phyloP scores from a whole-genome alignment of 2,113 vertebrate genomes.

The Oplegnathus fasciatus region DNA sequence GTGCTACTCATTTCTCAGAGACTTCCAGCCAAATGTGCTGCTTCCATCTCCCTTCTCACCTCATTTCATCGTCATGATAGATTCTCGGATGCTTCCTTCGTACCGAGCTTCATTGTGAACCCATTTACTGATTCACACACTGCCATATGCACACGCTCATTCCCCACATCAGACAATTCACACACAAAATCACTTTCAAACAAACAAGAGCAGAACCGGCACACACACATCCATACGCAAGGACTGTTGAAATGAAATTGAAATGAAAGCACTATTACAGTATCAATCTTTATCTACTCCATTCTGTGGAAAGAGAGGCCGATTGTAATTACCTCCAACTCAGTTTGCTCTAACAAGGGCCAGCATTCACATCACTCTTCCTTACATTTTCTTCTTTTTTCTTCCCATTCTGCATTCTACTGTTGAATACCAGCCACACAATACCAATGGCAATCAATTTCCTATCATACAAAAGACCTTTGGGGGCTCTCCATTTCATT shows the following conservation, averaged over 20 bases:
- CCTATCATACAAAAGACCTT: slow-evolving; percentile 43
- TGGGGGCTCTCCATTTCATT: slow-evolving; percentile 36
- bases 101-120: neutral
- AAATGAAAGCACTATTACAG: slow-evolving; percentile 61
- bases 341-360: slow-evolving; percentile 47
- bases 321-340: slow-evolving; percentile 63
- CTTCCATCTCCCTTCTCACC: slow-evolving; percentile 42
- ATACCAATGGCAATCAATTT: slow-evolving; percentile 58
- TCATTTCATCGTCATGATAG: slow-evolving; percentile 53
- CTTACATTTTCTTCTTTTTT: slow-evolving; percentile 28
- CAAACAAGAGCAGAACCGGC: neutral
- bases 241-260: slow-evolving; percentile 47
- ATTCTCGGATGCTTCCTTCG: slow-evolving; percentile 31
- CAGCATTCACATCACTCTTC: slow-evolving; percentile 38
- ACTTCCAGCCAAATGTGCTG: slow-evolving; percentile 38
- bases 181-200: slow-evolving; percentile 18
- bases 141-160: slow-evolving; percentile 20
- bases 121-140: slow-evolving; percentile 29
- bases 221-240: slow-evolving; percentile 16
- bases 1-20: slow-evolving; percentile 26
- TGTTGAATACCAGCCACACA: slow-evolving; percentile 40
- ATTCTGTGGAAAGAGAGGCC: slow-evolving; percentile 40
- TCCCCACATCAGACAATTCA: slow-evolving; percentile 20
- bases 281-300: slow-evolving; percentile 72
- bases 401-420: slow-evolving; percentile 7